A percentile compares a stretch with the other conserved stretches of the same genome.
phyloP scores from a whole-genome alignment of 1,140 invertebrate genomes.

The Grapholita molesta region DNA sequence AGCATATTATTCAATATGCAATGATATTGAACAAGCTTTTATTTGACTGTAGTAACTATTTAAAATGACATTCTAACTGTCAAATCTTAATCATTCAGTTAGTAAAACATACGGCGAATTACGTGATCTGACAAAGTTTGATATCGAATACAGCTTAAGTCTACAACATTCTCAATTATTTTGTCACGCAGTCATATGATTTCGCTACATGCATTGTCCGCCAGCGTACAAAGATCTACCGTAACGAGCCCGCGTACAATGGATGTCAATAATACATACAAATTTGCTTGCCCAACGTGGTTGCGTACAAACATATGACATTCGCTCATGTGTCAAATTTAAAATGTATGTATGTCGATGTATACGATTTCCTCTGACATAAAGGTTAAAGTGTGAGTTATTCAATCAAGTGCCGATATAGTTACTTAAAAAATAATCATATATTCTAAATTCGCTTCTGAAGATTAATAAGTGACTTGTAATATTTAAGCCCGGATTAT shows the following conservation, averaged over 20 bases:
- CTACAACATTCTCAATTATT: not conserved
- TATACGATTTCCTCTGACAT: not conserved
- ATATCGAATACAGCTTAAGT: not conserved
- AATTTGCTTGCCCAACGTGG: not conserved
- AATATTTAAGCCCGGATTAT: not conserved
- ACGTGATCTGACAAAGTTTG: not conserved
- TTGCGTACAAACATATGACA: not conserved
- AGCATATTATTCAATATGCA: too few species aligned
- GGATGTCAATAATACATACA: not conserved
- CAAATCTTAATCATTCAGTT: too few species aligned
- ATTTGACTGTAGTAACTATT: too few species aligned
- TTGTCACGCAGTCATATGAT: not conserved
- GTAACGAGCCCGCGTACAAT: not conserved
- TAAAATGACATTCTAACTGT: too few species aligned
- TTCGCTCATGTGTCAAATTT: constrained; percentile 3
- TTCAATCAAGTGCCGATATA: not conserved
- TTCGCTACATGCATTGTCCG: not conserved
- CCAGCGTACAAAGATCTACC: not conserved
- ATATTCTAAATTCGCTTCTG: not conserved
- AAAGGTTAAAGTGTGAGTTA: not conserved
- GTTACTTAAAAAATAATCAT: not conserved
- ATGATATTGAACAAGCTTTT: too few species aligned
- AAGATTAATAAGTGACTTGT: not conserved
- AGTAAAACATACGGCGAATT: too few species aligned
- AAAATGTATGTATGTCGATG: not conserved